Conservation (phyloP, 2,797 vertebrate species). For the Bradypodion pumilum region DNA sequence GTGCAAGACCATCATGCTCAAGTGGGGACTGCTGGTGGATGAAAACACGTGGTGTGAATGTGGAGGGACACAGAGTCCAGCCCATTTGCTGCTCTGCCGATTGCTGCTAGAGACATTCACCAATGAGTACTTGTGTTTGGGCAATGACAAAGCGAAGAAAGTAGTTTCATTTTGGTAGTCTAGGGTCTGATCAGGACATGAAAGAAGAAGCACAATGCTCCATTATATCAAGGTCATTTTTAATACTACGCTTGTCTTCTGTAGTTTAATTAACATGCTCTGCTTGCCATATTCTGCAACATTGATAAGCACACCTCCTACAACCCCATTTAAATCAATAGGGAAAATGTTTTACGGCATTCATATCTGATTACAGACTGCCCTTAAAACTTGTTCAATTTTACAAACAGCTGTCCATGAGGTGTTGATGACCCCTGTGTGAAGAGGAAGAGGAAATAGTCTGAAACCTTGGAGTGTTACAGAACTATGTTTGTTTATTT, state of each 20-base stretch:
- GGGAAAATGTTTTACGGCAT: neutral
- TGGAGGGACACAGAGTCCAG: too few relatives aligned
- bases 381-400: neutral
- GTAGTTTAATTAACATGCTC: neutral
- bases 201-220: too few relatives aligned
- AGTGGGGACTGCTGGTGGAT: too few relatives aligned
- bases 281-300: neutral
- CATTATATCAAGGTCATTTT: neutral
- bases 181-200: too few relatives aligned
- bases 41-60: too few relatives aligned
- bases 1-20: too few relatives aligned
- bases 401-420: neutral
- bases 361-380: neutral
- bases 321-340: neutral
- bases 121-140: too few relatives aligned
- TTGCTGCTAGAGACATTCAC: too few relatives aligned
- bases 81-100: too few relatives aligned
- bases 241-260: neutral
- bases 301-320: neutral
- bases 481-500: slow-evolving; percentile 28
- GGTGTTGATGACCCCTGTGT: neutral
- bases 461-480: neutral
- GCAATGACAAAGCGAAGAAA: too few relatives aligned
- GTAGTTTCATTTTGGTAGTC: too few relatives aligned
- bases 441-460: neutral